These are phyloP conservation scores for Pristionchus exspectatus DNA, from an alignment of 2,888 invertebrate genomes.

Conservation along the genomic window DNA sequence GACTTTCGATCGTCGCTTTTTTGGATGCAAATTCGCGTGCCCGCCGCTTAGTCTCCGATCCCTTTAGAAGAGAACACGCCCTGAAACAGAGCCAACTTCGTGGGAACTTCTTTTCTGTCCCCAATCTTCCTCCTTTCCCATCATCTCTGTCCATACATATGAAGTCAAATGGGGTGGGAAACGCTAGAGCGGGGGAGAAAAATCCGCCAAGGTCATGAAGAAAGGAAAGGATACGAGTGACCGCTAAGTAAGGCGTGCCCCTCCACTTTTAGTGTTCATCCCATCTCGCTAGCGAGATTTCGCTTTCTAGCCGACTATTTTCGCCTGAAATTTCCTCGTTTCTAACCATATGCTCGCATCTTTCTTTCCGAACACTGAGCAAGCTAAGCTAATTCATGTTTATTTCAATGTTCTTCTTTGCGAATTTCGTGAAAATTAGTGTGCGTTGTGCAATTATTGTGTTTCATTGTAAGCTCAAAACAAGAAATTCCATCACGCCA, in stretches of 20 bases:
- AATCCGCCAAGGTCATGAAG: slow-evolving; percentile 7
- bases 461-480: background rate
- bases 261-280: background rate
- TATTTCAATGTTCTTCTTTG: background rate
- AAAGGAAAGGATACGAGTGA: background rate
- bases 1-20: slow-evolving; percentile 7
- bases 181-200: background rate
- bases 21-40: background rate
- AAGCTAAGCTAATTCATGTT: background rate
- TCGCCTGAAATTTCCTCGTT: background rate
- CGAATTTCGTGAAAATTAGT: background rate
- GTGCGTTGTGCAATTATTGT: background rate
- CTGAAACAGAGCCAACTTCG: slow-evolving; percentile 37
- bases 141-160: background rate
- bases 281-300: background rate
- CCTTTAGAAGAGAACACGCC: background rate
- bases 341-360: background rate
- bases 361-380: background rate
- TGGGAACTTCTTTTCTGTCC: background rate
- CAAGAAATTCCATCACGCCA: background rate
- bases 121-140: background rate
- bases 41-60: background rate
- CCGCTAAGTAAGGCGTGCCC: slow-evolving; percentile 40
- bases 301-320: background rate
- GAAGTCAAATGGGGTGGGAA: slow-evolving; percentile 46